Conservation (phyloP, 2,113 vertebrate species). For the Campylorhamphus procurvoides region DNA sequence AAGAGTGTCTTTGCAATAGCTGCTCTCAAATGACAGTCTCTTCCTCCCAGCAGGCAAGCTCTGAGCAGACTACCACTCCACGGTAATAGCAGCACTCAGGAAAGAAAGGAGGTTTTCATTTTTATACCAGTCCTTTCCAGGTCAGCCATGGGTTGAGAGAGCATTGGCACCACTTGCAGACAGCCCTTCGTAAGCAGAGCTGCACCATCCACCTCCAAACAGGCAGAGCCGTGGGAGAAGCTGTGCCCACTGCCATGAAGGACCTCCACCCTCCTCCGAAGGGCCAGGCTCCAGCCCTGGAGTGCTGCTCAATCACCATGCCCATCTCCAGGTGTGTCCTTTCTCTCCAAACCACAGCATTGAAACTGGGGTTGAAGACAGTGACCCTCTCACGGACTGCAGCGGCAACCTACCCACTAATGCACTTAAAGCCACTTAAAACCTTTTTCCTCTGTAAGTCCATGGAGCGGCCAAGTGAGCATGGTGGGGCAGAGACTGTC, state of each 20-base stretch:
- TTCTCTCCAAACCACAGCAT: not conserved
- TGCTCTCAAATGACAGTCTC: not conserved
- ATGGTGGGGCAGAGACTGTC: not conserved
- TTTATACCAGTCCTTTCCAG: not conserved
- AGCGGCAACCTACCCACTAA: not conserved
- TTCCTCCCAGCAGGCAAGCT: not conserved
- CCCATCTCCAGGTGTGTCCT: not conserved
- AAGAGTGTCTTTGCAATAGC: not conserved
- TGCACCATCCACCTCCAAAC: not conserved
- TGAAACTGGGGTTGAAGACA: not conserved
- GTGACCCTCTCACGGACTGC: not conserved
- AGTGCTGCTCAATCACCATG: fast-evolving
- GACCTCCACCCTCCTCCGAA: not conserved
- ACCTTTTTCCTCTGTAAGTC: not conserved
- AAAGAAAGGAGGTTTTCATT: not conserved
- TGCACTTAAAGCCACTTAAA: not conserved
- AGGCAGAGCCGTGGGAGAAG: not conserved
- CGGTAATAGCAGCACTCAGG: not conserved
- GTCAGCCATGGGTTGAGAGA: not conserved
- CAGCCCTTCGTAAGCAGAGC: not conserved
- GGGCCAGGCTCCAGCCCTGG: not conserved
- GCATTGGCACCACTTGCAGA: not conserved
- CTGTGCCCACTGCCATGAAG: not conserved
- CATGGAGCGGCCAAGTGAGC: not conserved
- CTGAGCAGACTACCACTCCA: not conserved